Evolutionary conservation across 2,113 vertebrate species (phyloP).

Genomic region (Serilophus lunatus): DNA sequence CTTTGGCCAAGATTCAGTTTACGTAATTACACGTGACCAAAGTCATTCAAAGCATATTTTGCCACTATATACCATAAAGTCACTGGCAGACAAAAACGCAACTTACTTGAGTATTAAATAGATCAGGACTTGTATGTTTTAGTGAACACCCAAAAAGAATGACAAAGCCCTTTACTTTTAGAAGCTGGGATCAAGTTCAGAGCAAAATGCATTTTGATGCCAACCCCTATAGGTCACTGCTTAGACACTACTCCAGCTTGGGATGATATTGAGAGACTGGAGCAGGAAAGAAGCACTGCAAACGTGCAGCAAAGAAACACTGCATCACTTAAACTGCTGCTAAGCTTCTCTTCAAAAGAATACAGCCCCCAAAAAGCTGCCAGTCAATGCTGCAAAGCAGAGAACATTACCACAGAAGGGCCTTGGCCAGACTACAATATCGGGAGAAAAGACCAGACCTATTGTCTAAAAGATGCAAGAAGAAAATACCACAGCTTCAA

Average conservation of each 20-base stretch:
- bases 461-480: conserved; percentile 25
- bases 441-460: conserved; percentile 47
- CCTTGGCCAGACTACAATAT: neutral
- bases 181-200: neutral
- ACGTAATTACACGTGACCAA: neutral
- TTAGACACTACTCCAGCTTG: neutral
- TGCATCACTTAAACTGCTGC: neutral
- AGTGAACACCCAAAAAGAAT: neutral
- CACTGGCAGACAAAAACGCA: neutral
- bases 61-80: neutral
- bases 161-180: neutral
- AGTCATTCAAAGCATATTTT: conserved; percentile 6
- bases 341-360: neutral
- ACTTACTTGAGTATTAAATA: neutral
- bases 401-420: conserved; percentile 29
- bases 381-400: conserved; percentile 43
- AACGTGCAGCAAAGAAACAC: conserved; percentile 18
- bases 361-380: conserved; percentile 4
- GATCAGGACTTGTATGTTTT: neutral
- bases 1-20: neutral
- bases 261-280: neutral
- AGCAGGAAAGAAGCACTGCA: conserved; percentile 18
- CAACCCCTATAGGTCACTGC: neutral
- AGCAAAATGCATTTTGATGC: neutral
- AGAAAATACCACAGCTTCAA: conserved; percentile 42